Base-by-base conservation (phyloP, 2,113 vertebrate genomes). In the Calyptomena viridis region DNA sequence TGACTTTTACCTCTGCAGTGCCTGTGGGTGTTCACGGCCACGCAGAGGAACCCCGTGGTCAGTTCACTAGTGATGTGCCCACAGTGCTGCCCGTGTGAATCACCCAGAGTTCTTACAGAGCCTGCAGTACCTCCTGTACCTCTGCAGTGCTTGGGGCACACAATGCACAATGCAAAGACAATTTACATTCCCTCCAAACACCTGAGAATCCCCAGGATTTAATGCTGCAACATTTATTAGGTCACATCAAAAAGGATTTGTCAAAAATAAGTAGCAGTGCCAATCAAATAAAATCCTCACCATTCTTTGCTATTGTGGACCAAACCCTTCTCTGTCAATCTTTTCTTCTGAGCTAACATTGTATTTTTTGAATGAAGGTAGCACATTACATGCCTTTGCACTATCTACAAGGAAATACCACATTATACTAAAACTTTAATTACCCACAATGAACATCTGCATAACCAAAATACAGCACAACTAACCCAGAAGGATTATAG, bases 171-270 rank as follows among this genome's bases (percentile, higher is more conserved):
- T 3, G 53, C n/a, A 93, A 50, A 66, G 76, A 78, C 44, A 40
- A 69, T 64, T 67, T 25, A 15, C 50, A 52, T 74, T 46, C 80
- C n/a, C 33, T 44, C 52, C 66, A 60, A 87, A 84, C 31, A 49
- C 62, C 20, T 23, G 3, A 46, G 62, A 75, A 93, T 87, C 93
- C 92, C 35, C 56, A n/a, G 76, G 86, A 77, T 68, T 90, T 81
- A 74, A 74, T 47, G 84, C 35, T 56, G 64, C 58, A 59, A 30
- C 78, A 44, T 71, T 77, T 92, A 92, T 81, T 81, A 81, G 60
- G 76, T 68, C 10, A 2, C 68, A 78, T 90, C 80, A 87, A 37
- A 90, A 92, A 52, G 60, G 89, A 94, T 92, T 94, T 92, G 44
- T 87, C 76, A 81, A 72, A 93, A 93, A 56, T 72, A 81, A 74